These are phyloP conservation scores for Oxygymnocypris stewartii DNA, from an alignment of 2,113 vertebrate genomes.

Conservation along the genomic window DNA sequence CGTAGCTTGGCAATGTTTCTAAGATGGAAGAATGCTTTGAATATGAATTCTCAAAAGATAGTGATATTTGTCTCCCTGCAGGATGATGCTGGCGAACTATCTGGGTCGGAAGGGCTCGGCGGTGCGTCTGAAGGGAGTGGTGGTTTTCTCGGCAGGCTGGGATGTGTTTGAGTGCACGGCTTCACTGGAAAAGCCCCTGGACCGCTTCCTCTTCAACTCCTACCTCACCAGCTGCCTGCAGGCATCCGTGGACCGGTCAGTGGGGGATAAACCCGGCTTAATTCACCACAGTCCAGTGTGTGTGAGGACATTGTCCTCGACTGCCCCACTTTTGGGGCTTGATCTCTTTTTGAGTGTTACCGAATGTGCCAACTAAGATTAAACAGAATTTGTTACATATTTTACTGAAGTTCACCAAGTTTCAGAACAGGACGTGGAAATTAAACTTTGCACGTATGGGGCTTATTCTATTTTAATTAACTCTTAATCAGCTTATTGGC, in stretches of 20 bases:
- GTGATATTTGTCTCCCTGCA: conserved; percentile 60
- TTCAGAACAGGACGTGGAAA: background rate
- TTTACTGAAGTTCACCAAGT: background rate
- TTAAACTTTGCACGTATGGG: background rate
- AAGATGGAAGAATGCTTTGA: no score
- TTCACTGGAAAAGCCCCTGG: conserved; percentile 93
- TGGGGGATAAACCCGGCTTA: conserved; percentile 55
- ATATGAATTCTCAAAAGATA: no score
- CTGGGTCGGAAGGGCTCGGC: conserved; percentile 86
- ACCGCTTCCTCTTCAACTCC: conserved; percentile 98
- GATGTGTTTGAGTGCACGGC: conserved; percentile 94
- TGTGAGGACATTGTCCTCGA: background rate
- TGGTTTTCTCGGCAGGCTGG: conserved; percentile 96
- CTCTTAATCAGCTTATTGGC: background rate
- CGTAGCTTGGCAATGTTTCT: no score
- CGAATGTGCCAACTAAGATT: conserved; percentile 16
- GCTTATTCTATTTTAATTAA: conserved; percentile 1
- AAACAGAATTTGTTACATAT: background rate
- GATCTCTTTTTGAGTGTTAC: conserved; percentile 4
- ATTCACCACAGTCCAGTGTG: background rate
- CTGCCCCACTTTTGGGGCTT: background rate
- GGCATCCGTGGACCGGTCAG: conserved; percentile 93
- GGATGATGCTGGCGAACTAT: conserved; percentile 98
- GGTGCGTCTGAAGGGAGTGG: conserved; percentile 91
- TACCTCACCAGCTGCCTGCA: conserved; percentile 97